Evolutionary conservation across 2,113 vertebrate genomes (phyloP).

Genomic region (Desmodus rotundus): DNA sequence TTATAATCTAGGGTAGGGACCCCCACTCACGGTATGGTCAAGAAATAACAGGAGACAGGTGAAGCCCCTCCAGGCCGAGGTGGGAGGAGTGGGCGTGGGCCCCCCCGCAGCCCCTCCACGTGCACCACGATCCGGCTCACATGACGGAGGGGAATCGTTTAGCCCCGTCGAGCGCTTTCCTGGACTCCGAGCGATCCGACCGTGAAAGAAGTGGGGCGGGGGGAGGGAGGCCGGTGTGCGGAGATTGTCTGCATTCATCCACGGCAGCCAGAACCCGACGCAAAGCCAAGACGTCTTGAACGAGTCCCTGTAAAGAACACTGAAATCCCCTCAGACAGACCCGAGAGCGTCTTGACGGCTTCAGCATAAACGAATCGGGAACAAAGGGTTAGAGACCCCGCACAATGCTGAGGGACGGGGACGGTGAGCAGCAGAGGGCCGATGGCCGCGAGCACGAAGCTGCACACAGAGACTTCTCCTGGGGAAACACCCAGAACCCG

Average conservation of each 20-base stretch:
- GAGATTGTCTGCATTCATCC: not conserved
- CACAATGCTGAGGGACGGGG: not conserved
- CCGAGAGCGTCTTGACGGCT: not conserved
- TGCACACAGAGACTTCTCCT: not conserved
- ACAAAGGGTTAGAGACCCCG: conserved; percentile 23
- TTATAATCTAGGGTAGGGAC: fast-evolving
- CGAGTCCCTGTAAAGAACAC: conserved; percentile 4
- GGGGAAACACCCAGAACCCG: fast-evolving
- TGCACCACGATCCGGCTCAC: too few species aligned
- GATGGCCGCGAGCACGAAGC: too few species aligned
- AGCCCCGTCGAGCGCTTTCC: not conserved
- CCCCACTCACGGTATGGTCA: fast-evolving
- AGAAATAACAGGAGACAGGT: not conserved
- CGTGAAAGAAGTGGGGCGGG: fast-evolving
- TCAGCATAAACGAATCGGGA: not conserved
- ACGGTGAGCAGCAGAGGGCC: not conserved
- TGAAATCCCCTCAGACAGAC: not conserved
- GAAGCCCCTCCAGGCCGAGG: not conserved
- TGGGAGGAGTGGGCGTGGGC: not conserved
- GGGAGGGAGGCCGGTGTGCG: not conserved
- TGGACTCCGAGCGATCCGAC: not conserved
- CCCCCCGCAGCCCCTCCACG: too few species aligned
- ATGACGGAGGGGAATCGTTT: fast-evolving
- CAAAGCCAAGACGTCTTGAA: not conserved
- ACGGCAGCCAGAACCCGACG: not conserved